phyloP scores from a whole-genome alignment of 92 coral and sea anemone species.

The Epizoanthus illoricatus region DNA sequence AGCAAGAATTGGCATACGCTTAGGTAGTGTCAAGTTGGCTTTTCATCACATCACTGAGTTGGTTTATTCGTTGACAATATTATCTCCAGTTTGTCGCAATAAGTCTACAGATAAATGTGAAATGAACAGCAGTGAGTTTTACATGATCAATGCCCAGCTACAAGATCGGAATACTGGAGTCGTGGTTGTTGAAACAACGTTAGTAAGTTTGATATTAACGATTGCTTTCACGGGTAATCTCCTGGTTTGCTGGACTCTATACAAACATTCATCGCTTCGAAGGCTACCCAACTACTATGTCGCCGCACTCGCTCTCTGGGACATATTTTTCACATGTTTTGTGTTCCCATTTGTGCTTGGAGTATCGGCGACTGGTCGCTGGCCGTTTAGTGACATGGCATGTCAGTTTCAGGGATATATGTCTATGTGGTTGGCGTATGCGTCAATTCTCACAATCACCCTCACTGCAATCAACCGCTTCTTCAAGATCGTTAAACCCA shows the following conservation, averaged over 20 bases:
- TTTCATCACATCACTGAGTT: no score
- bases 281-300: slow-evolving; percentile 15
- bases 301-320: slow-evolving; percentile 10
- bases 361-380: no score
- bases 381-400: not conserved
- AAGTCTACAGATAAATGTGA: not conserved
- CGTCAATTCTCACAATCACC: no score
- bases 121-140: slow-evolving; percentile 14
- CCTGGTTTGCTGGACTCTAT: slow-evolving; percentile 19
- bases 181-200: not conserved
- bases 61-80: no score
- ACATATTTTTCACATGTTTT: slow-evolving; percentile 17
- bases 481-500: no score
- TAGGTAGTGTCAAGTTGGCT: no score
- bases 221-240: slow-evolving; percentile 4
- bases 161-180: not conserved
- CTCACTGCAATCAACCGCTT: no score
- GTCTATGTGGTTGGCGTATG: no score
- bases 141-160: not conserved
- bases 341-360: not conserved
- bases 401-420: not conserved
- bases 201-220: not conserved
- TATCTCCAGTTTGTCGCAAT: not conserved
- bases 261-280: not conserved
- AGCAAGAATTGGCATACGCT: no score